Conservation (phyloP, 2,797 vertebrate genomes). For the Chiroxiphia lanceolata region DNA sequence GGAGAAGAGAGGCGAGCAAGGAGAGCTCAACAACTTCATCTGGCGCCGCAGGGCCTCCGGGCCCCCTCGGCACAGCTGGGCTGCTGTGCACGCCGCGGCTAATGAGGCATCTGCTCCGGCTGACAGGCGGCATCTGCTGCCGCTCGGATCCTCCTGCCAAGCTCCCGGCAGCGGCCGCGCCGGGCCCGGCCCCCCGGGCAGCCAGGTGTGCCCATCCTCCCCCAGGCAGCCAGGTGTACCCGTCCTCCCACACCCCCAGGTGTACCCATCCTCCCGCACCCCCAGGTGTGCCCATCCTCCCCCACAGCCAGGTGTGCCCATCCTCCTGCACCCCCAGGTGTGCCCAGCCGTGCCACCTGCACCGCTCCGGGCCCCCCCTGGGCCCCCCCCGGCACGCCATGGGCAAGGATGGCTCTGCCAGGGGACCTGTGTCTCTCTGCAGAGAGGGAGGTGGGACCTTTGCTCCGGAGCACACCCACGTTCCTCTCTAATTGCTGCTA, state of each 20-base stretch:
- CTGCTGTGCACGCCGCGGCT: background rate
- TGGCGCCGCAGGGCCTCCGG: background rate
- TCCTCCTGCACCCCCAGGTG: background rate
- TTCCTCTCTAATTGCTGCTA: background rate
- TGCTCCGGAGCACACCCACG: background rate
- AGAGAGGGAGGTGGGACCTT: background rate
- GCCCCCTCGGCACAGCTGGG: slow-evolving; percentile 35
- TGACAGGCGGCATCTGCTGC: slow-evolving; percentile 45
- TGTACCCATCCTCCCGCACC: too few relatives aligned
- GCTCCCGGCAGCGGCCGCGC: background rate
- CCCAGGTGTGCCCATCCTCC: too few relatives aligned
- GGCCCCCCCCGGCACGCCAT: rapidly evolving
- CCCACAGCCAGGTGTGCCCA: too few relatives aligned
- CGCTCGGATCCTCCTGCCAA: background rate
- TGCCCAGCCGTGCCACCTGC: background rate
- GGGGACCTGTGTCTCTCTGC: too few relatives aligned
- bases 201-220: background rate
- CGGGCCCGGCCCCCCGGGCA: background rate
- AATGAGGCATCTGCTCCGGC: slow-evolving; percentile 40
- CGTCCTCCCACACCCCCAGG: too few relatives aligned
- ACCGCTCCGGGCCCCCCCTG: too few relatives aligned
- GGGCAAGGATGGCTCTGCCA: background rate
- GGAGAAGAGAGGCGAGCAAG: background rate
- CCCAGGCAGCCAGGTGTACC: too few relatives aligned
- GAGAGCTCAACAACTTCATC: background rate